phyloP scores from a whole-genome alignment of 2,888 invertebrate genomes.

The Gnatocerus cornutus region DNA sequence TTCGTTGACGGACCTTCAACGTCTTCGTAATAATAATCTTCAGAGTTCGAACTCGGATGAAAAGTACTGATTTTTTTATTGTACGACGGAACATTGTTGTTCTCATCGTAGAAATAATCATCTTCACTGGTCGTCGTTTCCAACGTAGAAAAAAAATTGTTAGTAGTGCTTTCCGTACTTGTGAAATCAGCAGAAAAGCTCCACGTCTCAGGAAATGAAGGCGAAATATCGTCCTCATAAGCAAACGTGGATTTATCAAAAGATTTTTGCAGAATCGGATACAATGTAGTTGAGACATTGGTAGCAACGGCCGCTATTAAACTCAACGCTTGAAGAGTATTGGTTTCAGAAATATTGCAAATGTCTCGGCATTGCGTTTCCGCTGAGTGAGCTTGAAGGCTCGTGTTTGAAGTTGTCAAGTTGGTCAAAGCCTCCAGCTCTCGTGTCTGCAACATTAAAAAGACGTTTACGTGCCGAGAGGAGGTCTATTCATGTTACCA shows the following conservation, averaged over 20 bases:
- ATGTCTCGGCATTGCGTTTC: slow-evolving; percentile 37
- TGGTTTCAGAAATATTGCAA: slow-evolving; percentile 45
- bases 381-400: slow-evolving; percentile 23
- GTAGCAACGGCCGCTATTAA: slow-evolving; percentile 52
- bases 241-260: slow-evolving; percentile 11
- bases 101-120: neutral
- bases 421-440: slow-evolving; percentile 72
- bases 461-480: neutral
- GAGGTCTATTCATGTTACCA: slow-evolving; percentile 73
- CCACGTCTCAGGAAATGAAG: slow-evolving; percentile 5
- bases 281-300: slow-evolving; percentile 51
- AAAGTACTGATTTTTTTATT: too few species aligned
- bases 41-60: slow-evolving; percentile 13
- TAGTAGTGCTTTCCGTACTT: neutral
- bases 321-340: slow-evolving; percentile 57
- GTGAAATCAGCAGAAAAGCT: slow-evolving; percentile 17
- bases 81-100: neutral
- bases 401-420: slow-evolving; percentile 26
- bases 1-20: slow-evolving; percentile 13
- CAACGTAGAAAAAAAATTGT: slow-evolving; percentile 34
- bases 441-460: slow-evolving; percentile 66
- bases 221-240: slow-evolving; percentile 23
- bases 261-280: slow-evolving; percentile 51
- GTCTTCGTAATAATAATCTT: slow-evolving; percentile 4
- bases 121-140: slow-evolving; percentile 53